Evolutionary conservation across 2,113 vertebrate species (phyloP), one percentile per base, ranked within the genome.

Genomic region (Mus spicilegus): DNA sequence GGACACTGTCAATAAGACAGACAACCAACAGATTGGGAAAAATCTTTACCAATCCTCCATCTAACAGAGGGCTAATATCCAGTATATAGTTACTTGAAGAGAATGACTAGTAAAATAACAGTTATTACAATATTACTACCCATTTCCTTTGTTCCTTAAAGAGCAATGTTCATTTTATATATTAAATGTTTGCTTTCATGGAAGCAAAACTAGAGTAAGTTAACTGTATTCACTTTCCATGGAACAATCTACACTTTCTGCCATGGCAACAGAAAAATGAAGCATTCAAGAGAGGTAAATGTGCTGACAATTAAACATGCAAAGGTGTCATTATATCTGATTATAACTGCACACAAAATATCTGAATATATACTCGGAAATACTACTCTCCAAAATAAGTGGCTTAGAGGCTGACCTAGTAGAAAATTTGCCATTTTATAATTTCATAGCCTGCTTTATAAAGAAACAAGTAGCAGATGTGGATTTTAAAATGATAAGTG

Each of bases 241-340:
- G 42, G 2, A 84, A 76, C 36, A 70, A 78, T 90, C 77, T 92
- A 54, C 22, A 5, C n/a, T 85, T 96, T 85, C 49, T 24, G 70
- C 51, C 42, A 28, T 81, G 78, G 51, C n/a, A 78, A 73, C 14
- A 89, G 80, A 76, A 65, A 93, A 92, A 1, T 85, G 65, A 97
- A 84, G 58, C 28, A 77, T 16, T 61, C 76, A 0, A 54, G 84
- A 78, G 26, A 58, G 8, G 87, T 63, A 77, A 77, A 63, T 84
- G 1, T 88, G 65, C 87, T 88, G 95, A 93, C 80, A 93, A 80
- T 72, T 96, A 72, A 91, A 87, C n/a, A 75, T 80, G 65, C 49
- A 51, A 95, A 88, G 63, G 84, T 87, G 73, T 77, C 54, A 65
- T 77, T 10, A 33, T 6, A 58, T 42, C 5, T 93, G 54, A 87